Evolutionary conservation across 2,113 vertebrate genomes (phyloP).

Genomic region (Plotosus lineatus): DNA sequence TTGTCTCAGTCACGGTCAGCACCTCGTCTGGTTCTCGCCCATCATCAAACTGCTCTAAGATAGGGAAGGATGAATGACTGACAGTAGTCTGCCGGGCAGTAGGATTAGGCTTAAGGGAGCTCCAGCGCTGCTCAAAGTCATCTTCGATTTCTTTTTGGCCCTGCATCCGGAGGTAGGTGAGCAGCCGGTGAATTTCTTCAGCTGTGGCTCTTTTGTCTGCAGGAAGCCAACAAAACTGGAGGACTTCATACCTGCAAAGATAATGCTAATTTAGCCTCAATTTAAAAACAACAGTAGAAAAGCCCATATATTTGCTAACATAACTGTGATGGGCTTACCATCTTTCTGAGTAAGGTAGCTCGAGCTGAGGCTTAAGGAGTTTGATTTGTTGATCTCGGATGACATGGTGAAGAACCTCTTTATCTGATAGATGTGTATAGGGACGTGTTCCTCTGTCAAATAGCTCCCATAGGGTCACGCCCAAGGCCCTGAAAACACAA

Average conservation of each 20-base stretch:
- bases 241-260: slow-evolving; percentile 84
- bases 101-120: slow-evolving; percentile 85
- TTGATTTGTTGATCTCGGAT: slow-evolving; percentile 89
- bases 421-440: slow-evolving; percentile 84
- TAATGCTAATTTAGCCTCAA: background rate
- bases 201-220: slow-evolving; percentile 89
- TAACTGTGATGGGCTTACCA: slow-evolving; percentile 75
- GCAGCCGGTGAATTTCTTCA: slow-evolving; percentile 89
- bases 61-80: slow-evolving; percentile 88
- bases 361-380: slow-evolving; percentile 85
- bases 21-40: slow-evolving; percentile 93
- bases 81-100: slow-evolving; percentile 75
- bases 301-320: background rate
- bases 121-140: slow-evolving; percentile 95
- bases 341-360: slow-evolving; percentile 92
- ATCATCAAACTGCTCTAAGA: slow-evolving; percentile 87
- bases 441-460: slow-evolving; percentile 84
- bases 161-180: slow-evolving; percentile 93
- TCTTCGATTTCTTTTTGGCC: slow-evolving; percentile 88
- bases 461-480: slow-evolving; percentile 93
- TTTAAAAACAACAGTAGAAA: background rate
- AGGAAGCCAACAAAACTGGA: slow-evolving; percentile 94
- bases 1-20: slow-evolving; percentile 93
- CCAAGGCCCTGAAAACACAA: slow-evolving; percentile 81
- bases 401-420: slow-evolving; percentile 88